Base-by-base conservation (phyloP, 2,888 invertebrate species). In the Arrhopalites spinosus region DNA sequence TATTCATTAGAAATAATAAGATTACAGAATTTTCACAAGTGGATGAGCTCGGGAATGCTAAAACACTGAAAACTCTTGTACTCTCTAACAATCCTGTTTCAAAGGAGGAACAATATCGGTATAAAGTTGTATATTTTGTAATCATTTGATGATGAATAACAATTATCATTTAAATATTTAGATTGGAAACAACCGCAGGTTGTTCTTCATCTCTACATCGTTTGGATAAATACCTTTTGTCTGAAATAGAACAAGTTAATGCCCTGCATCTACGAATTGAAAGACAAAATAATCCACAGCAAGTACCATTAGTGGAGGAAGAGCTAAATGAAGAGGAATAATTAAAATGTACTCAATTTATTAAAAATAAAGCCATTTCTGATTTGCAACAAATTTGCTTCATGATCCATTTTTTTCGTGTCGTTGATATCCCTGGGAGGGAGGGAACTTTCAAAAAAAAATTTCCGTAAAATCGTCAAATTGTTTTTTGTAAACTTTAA, bases 181-280 rank as follows among this genome's bases (percentile, higher is more conserved):
- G 70, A 15, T 7, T n/a, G 0, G 0, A 59, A 27, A 64, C 63
- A 11, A 67, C 67, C 3, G 0, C 53, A 1, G 75, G 67, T 2
- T 67, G 56, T 20, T 30, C 56, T 1, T 43, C 75, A 17, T 56
- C 43, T 0, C 66, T 75, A 1, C 43, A 30, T 1, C 63, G 70
- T 15, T 27, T 75, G 8, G 75, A 75, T 47, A 75, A 75, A 17
- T 13, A 11, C 15, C 15, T 53, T 7, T 36, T 53, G 1, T n/a
- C 43, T 0, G 66, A 75, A 43, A 25, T 36, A 1, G 71, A 75
- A 3, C 53, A 71, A 25, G 56, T 64, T 1, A 36, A 66, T 2
- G 75, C 36, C 1, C 15, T 30, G 0, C 0, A 17, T 17, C 27
- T 71, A 1, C 29, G 67, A 13, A 53, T n/a, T 29, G 75, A 23